phyloP scores from a whole-genome alignment of 92 coral and sea anemone species.

The Meandrina meandrites region DNA sequence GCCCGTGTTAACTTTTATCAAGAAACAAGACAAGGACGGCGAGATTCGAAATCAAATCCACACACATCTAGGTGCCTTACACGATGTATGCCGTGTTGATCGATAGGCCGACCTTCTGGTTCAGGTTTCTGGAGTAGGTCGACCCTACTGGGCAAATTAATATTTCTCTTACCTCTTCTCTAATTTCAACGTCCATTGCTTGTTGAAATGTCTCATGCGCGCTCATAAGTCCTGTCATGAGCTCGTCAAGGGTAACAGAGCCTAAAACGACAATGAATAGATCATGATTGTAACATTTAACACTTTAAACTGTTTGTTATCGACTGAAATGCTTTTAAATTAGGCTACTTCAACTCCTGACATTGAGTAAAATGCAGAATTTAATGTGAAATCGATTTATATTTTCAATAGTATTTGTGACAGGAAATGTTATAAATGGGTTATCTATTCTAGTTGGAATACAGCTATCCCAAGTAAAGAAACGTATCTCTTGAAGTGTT shows the following conservation, averaged over 20 bases:
- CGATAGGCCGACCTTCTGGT: no score
- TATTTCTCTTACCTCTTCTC: constrained; percentile 76
- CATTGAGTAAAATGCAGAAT: no score
- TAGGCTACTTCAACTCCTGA: background rate
- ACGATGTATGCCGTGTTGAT: background rate
- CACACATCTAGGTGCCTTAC: background rate
- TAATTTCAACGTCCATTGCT: constrained; percentile 86
- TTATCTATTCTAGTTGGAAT: no score
- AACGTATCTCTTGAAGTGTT: no score
- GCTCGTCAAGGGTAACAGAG: constrained; percentile 85
- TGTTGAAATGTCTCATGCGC: constrained; percentile 95
- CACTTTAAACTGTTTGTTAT: background rate
- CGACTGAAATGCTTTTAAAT: no score
- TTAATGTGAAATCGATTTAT: no score
- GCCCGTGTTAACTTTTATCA: no score
- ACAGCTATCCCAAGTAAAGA: no score
- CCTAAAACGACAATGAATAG: constrained; percentile 48
- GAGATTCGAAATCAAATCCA: background rate
- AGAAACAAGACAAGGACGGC: no score
- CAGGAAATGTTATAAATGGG: no score
- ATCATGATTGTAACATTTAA: background rate
- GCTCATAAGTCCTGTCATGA: constrained; percentile 93
- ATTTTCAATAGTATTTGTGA: no score
- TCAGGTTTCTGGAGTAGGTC: no score
- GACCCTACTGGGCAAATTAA: background rate